Evolutionary conservation across 2,113 vertebrate species (phyloP).

Genomic region (Reinhardtius hippoglossoides): DNA sequence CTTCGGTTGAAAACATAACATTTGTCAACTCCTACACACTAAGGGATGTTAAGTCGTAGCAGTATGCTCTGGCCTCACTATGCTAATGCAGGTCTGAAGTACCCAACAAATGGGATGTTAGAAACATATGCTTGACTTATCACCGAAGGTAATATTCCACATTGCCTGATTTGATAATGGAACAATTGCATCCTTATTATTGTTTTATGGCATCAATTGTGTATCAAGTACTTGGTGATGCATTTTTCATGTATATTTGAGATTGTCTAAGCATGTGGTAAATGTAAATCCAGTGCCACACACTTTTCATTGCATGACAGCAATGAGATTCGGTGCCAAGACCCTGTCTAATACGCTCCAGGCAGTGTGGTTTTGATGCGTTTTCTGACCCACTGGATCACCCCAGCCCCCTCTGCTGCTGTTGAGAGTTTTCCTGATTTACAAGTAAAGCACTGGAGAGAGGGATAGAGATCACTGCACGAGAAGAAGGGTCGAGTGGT

Average conservation of each 20-base stretch:
- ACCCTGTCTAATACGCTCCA: conserved; percentile 67
- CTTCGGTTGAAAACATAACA: conserved; percentile 14
- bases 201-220: conserved; percentile 10
- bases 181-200: neutral
- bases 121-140: neutral
- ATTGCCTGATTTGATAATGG: conserved; percentile 7
- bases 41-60: neutral
- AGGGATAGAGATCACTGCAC: conserved; percentile 58
- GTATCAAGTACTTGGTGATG: conserved; percentile 18
- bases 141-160: neutral
- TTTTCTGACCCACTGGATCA: conserved; percentile 64
- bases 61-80: neutral
- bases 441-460: conserved; percentile 66
- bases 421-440: conserved; percentile 70
- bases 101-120: neutral
- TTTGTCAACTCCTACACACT: neutral
- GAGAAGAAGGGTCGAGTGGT: conserved; percentile 40
- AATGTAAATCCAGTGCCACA: conserved; percentile 61
- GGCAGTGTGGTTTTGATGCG: conserved; percentile 65
- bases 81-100: neutral
- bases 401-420: conserved; percentile 58
- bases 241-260: conserved; percentile 13
- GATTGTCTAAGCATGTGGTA: conserved; percentile 41
- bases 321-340: conserved; percentile 50
- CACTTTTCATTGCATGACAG: conserved; percentile 69